phyloP scores from a whole-genome alignment of 2,888 invertebrate species.

The Incurvaria masculella region DNA sequence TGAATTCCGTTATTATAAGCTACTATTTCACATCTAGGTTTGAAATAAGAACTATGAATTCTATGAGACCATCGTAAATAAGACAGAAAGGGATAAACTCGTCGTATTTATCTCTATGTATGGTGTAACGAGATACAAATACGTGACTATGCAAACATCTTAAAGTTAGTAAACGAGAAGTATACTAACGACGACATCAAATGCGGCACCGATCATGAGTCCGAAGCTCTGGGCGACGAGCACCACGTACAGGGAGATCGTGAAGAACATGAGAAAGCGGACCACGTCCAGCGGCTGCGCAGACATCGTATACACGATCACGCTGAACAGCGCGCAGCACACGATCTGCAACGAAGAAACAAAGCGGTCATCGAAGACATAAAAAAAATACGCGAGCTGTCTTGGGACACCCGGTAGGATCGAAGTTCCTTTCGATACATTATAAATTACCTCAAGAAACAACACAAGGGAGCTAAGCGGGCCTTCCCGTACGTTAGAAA shows the following conservation, averaged over 20 bases:
- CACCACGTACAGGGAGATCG: constrained; percentile 76
- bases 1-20: no score
- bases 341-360: constrained; percentile 55
- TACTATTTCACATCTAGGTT: no score
- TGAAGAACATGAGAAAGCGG: constrained; percentile 83
- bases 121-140: no score
- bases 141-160: no score
- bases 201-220: constrained; percentile 86
- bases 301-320: constrained; percentile 85
- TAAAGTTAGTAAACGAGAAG: neutral
- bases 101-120: neutral
- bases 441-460: no score
- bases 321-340: constrained; percentile 67
- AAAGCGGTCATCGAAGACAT: no score
- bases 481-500: no score
- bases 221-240: constrained; percentile 93
- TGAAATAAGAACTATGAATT: constrained; percentile 8
- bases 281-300: constrained; percentile 78
- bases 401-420: no score
- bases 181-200: constrained; percentile 74
- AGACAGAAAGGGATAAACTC: neutral
- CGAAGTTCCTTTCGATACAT: no score
- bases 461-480: no score
- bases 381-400: no score
- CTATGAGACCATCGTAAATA: neutral